Conservation (phyloP, 1,140 invertebrate genomes). For the Colletes gigas region DNA sequence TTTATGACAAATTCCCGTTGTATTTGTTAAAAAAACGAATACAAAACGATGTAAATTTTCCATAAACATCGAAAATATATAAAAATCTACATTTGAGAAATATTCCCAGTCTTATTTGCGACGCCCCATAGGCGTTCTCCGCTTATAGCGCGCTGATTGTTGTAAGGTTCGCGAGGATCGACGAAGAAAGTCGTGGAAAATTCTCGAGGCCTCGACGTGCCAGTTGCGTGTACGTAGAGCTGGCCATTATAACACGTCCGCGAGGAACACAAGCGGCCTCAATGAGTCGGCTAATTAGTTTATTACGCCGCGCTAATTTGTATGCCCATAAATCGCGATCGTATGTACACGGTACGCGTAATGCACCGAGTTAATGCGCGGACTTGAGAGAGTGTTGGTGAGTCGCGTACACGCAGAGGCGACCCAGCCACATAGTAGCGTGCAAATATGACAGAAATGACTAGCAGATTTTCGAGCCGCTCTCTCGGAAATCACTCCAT, state of each 20-base stretch:
- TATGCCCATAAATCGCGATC: conserved; percentile 67
- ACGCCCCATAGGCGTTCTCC: too few species aligned
- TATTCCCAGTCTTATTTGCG: too few species aligned
- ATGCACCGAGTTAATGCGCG: neutral
- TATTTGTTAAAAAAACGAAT: too few species aligned
- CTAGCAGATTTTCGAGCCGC: conserved; percentile 47
- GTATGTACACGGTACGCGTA: conserved; percentile 17
- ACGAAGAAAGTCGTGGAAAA: conserved; percentile 34
- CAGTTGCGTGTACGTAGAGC: neutral
- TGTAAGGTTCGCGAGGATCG: too few species aligned
- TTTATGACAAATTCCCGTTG: too few species aligned
- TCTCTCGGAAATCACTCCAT: conserved; percentile 50
- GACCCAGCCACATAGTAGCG: neutral
- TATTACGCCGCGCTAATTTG: conserved; percentile 72
- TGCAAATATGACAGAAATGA: conserved; percentile 56
- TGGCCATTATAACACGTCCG: conserved; percentile 31
- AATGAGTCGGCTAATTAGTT: conserved; percentile 76
- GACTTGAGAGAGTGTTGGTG: neutral
- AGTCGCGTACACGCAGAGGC: neutral
- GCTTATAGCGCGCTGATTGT: too few species aligned
- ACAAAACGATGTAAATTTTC: too few species aligned
- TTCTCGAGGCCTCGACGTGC: conserved; percentile 19
- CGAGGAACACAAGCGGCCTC: conserved; percentile 55
- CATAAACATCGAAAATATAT: too few species aligned
- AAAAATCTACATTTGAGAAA: too few species aligned